Conservation (phyloP, 2,113 vertebrate genomes). For the Callionymus lyra region DNA sequence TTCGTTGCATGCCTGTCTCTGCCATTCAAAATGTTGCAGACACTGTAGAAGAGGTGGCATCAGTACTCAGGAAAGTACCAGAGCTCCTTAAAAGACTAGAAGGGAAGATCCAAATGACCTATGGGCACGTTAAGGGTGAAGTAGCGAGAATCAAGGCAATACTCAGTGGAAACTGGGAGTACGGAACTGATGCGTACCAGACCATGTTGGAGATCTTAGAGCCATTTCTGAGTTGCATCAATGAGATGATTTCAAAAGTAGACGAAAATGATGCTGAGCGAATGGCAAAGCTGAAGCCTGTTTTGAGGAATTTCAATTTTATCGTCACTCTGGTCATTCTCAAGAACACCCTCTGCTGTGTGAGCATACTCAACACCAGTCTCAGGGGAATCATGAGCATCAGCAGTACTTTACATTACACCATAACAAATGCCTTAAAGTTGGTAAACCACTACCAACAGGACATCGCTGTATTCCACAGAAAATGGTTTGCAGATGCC, state of each 20-base stretch:
- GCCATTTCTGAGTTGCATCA: constrained; percentile 67
- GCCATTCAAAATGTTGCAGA: constrained; percentile 65
- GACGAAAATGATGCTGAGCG: constrained; percentile 59
- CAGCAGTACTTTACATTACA: constrained; percentile 74
- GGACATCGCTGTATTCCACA: constrained; percentile 68
- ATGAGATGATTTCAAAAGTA: constrained; percentile 63
- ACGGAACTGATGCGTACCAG: constrained; percentile 66
- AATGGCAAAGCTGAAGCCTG: constrained; percentile 62
- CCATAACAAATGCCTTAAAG: constrained; percentile 74
- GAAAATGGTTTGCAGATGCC: constrained; percentile 71
- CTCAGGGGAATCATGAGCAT: constrained; percentile 75
- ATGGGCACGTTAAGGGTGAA: constrained; percentile 67
- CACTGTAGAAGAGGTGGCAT: constrained; percentile 67
- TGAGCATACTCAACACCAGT: constrained; percentile 73
- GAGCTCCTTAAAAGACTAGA: constrained; percentile 59
- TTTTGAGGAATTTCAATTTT: constrained; percentile 70
- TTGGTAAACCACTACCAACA: constrained; percentile 71
- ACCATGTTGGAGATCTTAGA: constrained; percentile 72
- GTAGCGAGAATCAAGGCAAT: constrained; percentile 61
- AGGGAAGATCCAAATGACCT: constrained; percentile 57
- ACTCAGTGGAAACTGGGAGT: constrained; percentile 60
- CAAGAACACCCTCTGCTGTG: constrained; percentile 73
- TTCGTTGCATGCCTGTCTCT: constrained; percentile 67
- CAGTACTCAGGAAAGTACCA: constrained; percentile 53
- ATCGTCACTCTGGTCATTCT: constrained; percentile 70